phyloP scores from a whole-genome alignment of 1,140 invertebrate genomes.

The Bombus waltoni region DNA sequence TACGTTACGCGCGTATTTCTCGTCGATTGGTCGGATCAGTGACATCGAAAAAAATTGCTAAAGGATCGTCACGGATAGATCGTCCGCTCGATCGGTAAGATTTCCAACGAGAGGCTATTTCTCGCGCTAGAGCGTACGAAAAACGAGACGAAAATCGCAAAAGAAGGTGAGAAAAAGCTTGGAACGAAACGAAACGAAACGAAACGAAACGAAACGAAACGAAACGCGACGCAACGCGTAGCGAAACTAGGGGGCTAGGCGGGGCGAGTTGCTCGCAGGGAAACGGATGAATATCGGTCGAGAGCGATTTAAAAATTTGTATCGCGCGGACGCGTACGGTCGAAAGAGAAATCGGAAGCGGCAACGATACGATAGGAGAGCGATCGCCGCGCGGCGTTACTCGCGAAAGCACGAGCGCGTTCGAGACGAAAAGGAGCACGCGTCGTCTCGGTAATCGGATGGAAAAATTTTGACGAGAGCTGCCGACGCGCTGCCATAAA shows the following conservation, averaged over 20 bases:
- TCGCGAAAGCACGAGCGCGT: too few species aligned
- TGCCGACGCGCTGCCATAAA: not conserved
- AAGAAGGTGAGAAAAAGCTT: not conserved
- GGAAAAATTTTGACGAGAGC: conserved; percentile 24
- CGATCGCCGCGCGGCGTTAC: not conserved
- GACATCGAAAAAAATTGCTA: not conserved
- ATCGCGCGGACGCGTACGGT: not conserved
- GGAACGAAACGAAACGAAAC: not conserved
- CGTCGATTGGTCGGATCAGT: not conserved
- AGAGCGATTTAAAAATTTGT: conserved; percentile 1
- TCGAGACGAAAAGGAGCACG: not conserved
- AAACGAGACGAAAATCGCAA: not conserved
- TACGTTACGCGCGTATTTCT: not conserved
- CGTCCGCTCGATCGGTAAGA: conserved; percentile 19
- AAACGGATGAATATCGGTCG: conserved; percentile 16
- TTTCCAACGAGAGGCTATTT: not conserved
- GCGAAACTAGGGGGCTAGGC: not conserved
- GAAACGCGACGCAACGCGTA: not conserved
- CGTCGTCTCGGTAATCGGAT: not conserved
- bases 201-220: too few species aligned
- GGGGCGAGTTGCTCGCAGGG: not conserved
- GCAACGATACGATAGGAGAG: not conserved
- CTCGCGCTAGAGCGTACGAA: conserved; percentile 6
- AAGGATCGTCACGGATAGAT: not conserved
- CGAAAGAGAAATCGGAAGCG: not conserved